Evolutionary conservation across 2,888 invertebrate genomes (phyloP), one percentile per base, ranked within the genome.

Genomic region (Ichneumon xanthorius): DNA sequence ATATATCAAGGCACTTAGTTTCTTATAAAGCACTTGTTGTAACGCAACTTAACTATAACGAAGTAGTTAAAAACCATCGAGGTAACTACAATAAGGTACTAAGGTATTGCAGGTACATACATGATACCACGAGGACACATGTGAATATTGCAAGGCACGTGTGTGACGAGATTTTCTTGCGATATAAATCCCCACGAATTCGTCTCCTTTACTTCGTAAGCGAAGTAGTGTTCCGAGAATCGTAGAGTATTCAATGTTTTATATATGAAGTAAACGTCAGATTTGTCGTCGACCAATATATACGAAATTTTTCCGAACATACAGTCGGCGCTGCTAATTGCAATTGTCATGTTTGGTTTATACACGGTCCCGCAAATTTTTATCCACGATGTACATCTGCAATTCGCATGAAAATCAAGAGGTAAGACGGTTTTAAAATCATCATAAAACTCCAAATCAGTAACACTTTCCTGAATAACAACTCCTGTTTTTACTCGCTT

Each of bases 371-470:
- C 72, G 5, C 22, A 37, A 55, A 72, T 22, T 55, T 33, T 37
- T 11, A 72, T 9, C 70, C 70, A 70, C n/a, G 7, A 30, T n/a
- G 70, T 53, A 70, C 50, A 33, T 16, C 16, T 53, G 53, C 53
- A 70, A 30, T 53, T 33, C 9, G 48, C n/a, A 33, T 30, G 33
- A 33, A 30, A 9, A n/a, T 72, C 65, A 26, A 30, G 16, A 2
- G 58, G 58, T 22, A 78, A 53, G n/a, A 61, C 19, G 5, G 22
- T 30, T 78, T 70, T 48, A 16, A 68, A 58, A 78, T 61, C 14
- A n/a, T n/a, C 45, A 45, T 58, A 78, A 48, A 4, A 26, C 14
- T 61, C 19, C 19, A 70, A 19, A 7, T 45, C 16, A n/a, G 26
- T 26, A 58, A 70, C 22, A 33, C 48, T 45, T 30, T 26, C 53